Conservation (phyloP, 2,113 vertebrate species). For the Upupa epops region DNA sequence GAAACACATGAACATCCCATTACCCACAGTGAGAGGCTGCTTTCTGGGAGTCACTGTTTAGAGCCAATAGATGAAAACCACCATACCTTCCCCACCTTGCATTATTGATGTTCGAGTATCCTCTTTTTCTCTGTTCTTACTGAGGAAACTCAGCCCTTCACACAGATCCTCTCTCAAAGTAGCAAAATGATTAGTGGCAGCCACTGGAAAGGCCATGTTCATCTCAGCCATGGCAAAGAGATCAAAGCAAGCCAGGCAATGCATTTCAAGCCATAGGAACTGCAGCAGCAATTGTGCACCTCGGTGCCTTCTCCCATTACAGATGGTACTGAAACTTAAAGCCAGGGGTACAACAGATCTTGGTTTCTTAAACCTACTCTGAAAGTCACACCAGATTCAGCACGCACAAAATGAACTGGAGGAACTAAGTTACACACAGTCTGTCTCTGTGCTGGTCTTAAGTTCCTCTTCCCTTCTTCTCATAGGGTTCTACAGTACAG, state of each 20-base stretch:
- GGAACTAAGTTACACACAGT: not conserved
- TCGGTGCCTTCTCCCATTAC: not conserved
- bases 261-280: rapidly evolving
- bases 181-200: not conserved
- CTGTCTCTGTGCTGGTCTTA: not conserved
- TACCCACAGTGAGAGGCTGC: not conserved
- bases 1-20: rapidly evolving
- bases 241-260: not conserved
- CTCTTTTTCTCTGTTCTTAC: not conserved
- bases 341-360: not conserved
- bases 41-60: not conserved
- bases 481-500: not conserved
- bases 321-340: not conserved
- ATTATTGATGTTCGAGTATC: not conserved
- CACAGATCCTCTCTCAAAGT: not conserved
- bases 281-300: not conserved
- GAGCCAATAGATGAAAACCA: not conserved
- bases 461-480: not conserved
- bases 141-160: not conserved
- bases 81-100: not conserved
- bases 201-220: not conserved
- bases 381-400: not conserved
- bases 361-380: not conserved
- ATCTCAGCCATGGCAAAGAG: not conserved
- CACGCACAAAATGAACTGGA: not conserved